These are phyloP conservation scores for Lipophrys pholis DNA, from an alignment of 2,113 vertebrate genomes.

Conservation along the genomic window DNA sequence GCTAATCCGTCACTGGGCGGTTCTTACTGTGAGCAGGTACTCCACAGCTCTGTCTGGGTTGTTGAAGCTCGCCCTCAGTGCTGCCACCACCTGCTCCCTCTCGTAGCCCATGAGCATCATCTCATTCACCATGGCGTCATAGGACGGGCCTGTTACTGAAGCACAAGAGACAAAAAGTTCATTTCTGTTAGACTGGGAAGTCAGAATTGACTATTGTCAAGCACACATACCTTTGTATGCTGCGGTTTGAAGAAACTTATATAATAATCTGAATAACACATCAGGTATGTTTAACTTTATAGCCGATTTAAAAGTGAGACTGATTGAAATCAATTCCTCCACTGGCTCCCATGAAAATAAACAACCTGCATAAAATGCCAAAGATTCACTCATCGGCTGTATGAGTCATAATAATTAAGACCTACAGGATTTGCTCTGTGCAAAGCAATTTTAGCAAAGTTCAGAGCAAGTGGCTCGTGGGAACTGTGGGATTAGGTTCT, in stretches of 20 bases:
- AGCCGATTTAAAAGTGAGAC: neutral
- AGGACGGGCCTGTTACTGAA: slow-evolving; percentile 94
- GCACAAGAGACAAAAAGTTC: neutral
- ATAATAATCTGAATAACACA: neutral
- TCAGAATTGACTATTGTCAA: too few relatives aligned
- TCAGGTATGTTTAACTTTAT: neutral
- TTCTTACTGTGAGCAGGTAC: slow-evolving; percentile 93
- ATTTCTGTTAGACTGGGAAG: too few relatives aligned
- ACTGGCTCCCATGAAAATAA: slow-evolving; percentile 8
- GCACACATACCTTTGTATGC: too few relatives aligned
- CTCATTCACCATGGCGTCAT: slow-evolving; percentile 97
- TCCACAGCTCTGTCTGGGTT: slow-evolving; percentile 97
- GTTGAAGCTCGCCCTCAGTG: slow-evolving; percentile 96
- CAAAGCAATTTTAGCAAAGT: slow-evolving; percentile 18
- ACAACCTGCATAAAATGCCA: neutral
- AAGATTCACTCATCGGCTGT: neutral
- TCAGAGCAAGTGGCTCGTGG: neutral
- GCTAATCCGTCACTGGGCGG: too few relatives aligned
- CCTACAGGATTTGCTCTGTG: slow-evolving; percentile 4
- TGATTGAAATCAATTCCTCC: neutral
- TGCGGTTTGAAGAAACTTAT: too few relatives aligned
- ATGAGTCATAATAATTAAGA: slow-evolving; percentile 20
- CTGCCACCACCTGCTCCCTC: slow-evolving; percentile 92
- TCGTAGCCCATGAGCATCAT: slow-evolving; percentile 99
- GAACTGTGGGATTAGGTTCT: slow-evolving; percentile 20